Evolutionary conservation across 2,113 vertebrate species (phyloP).

Genomic region (Monopterus albus): DNA sequence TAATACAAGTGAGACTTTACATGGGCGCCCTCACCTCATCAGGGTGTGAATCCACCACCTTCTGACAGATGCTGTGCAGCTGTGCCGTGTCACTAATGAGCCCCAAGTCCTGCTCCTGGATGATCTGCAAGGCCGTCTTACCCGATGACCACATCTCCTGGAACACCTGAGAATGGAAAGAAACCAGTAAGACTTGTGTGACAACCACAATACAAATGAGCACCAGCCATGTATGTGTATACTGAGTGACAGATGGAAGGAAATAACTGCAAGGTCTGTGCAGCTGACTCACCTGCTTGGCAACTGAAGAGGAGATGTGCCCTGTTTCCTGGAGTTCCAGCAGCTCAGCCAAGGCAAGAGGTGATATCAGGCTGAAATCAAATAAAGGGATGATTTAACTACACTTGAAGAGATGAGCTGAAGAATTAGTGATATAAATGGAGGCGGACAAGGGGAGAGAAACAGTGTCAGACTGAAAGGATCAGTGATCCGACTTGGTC

Average conservation of each 20-base stretch:
- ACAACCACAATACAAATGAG: constrained; percentile 11
- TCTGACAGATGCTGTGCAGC: constrained; percentile 88
- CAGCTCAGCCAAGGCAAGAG: constrained; percentile 86
- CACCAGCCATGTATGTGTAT: not conserved
- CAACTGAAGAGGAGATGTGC: constrained; percentile 87
- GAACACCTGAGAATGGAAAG: constrained; percentile 73
- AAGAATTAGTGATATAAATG: constrained; percentile 38
- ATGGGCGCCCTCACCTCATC: constrained; percentile 83
- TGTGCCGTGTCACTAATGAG: constrained; percentile 83
- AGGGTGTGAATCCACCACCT: constrained; percentile 85
- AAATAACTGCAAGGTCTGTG: constrained; percentile 29
- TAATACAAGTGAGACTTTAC: not conserved
- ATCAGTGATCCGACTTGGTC: constrained; percentile 27
- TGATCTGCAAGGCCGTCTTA: constrained; percentile 85
- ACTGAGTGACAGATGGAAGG: not conserved
- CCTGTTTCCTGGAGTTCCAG: constrained; percentile 88
- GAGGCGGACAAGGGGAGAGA: constrained; percentile 3
- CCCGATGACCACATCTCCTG: constrained; percentile 86
- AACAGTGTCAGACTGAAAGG: constrained; percentile 14
- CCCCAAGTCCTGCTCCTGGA: constrained; percentile 87
- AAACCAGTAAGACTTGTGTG: not conserved
- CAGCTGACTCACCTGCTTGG: constrained; percentile 86
- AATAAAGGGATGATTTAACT: constrained; percentile 41
- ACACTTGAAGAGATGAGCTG: constrained; percentile 24
- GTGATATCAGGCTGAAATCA: constrained; percentile 84